Percentiles rank a stretch among this genome's conserved stretches.
These are phyloP conservation scores for Nothura maculosa DNA, from an alignment of 2,797 vertebrate species.

Conservation along the genomic window DNA sequence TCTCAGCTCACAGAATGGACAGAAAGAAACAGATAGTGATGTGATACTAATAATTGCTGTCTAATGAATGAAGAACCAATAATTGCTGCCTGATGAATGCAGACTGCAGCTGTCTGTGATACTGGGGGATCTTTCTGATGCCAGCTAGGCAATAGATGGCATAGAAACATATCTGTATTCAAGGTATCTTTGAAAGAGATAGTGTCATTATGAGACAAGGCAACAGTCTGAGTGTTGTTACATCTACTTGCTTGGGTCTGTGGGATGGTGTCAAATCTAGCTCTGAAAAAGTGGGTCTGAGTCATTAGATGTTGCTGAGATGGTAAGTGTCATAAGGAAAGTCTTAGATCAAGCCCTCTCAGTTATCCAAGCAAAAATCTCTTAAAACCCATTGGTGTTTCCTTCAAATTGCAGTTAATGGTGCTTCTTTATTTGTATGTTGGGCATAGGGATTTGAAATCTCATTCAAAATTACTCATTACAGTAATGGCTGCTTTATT, in stretches of 20 bases:
- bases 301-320: not conserved
- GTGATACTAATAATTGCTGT: not conserved
- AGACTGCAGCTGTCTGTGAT: not conserved
- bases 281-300: slow-evolving; percentile 23
- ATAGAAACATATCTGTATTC: not conserved
- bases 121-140: not conserved
- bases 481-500: slow-evolving; percentile 3
- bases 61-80: not conserved
- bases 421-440: not conserved
- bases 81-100: not conserved
- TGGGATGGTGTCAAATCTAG: not conserved
- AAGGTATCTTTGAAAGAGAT: not conserved
- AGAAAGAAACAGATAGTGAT: not conserved
- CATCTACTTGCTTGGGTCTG: not conserved
- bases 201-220: not conserved
- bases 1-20: not conserved
- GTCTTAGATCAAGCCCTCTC: slow-evolving; percentile 7
- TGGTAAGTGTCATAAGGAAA: not conserved
- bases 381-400: not conserved
- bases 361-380: slow-evolving; percentile 28
- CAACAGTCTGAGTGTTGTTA: not conserved
- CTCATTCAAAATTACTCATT: slow-evolving; percentile 13
- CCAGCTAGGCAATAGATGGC: not conserved
- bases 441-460: slow-evolving; percentile 15
- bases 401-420: slow-evolving; percentile 8